Base-by-base conservation (phyloP, 2,888 invertebrate species). In the Sabatieria punctata region DNA sequence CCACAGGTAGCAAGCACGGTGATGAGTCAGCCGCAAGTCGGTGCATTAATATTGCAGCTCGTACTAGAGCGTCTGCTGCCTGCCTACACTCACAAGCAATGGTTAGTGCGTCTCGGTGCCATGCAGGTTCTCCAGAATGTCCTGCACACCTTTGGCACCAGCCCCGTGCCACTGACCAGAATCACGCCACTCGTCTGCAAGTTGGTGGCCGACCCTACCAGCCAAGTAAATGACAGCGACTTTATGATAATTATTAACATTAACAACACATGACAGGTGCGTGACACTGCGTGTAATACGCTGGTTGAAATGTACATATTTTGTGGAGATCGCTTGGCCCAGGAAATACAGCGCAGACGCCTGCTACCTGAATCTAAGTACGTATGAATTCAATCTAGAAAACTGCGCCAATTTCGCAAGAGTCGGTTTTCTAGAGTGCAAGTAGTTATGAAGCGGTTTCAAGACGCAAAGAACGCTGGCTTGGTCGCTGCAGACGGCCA, bases 241-340 rank as follows among this genome's bases (percentile, higher is more conserved):
- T 39, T 13, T 37, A 19, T 35, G 30, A 33, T 47, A 46, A 46
- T 2, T 25, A 11, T 37, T 18, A 41, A 19, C 25, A 6, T 19
- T 27, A n/a, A n/a, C n/a, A n/a, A n/a, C n/a, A n/a, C n/a, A 25
- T 44, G 45, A 15, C 41, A 58, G 67, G 70, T 91, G 4, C 71
- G 91, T 19, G 89, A 91, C 65, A 79, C 83, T 3, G 85, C 89
- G 2, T 75, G 82, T 64, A 78, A 77, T 57, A 80, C 88, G 8
- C 68, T 91, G 41, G 80, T 85, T 35, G 85, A 88, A 64, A 79
- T 89, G 39, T 93, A 91, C 66, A 77, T 83, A 61, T 86, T 89
- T 69, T 85, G 88, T 45, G 86, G 86, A 61, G 91, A 91, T 64
- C 77, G 81, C 65, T 72, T 91, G 51, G 70, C 85, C 57, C 70